Evolutionary conservation across 2,888 invertebrate species (phyloP).

Genomic region (Autographa gamma): DNA sequence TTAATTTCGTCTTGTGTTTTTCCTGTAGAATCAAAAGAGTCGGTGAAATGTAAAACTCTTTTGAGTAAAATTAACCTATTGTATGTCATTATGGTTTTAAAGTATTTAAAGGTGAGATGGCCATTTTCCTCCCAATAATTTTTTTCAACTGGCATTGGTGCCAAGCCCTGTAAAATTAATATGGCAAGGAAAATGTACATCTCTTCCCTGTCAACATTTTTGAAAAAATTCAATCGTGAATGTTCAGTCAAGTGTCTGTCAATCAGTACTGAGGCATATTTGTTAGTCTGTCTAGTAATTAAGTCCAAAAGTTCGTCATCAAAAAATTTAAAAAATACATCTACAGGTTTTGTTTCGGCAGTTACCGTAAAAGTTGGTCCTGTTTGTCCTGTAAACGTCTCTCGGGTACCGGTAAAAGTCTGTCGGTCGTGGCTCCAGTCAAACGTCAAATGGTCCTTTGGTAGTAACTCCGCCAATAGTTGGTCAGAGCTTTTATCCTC

Average conservation of each 20-base stretch:
- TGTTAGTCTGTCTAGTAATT: conserved; percentile 26
- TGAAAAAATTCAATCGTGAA: conserved; percentile 11
- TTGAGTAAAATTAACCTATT: conserved; percentile 33
- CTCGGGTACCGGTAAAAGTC: conserved; percentile 14
- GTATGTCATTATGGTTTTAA: conserved; percentile 29
- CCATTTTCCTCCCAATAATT: conserved; percentile 26
- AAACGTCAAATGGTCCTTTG: conserved; percentile 30
- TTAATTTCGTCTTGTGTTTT: conserved; percentile 20
- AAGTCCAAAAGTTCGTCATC: conserved; percentile 19
- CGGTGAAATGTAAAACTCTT: conserved; percentile 23
- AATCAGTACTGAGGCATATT: conserved; percentile 13
- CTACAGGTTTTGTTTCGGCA: conserved; percentile 13
- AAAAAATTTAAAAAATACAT: conserved; percentile 21
- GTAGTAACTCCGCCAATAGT: conserved; percentile 11
- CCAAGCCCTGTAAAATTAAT: conserved; percentile 25
- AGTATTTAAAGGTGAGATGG: conserved; percentile 34
- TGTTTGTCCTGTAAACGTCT: conserved; percentile 16
- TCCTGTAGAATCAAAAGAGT: conserved; percentile 12
- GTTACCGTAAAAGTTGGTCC: conserved; percentile 23
- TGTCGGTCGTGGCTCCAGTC: conserved; percentile 21
- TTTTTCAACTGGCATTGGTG: conserved; percentile 20
- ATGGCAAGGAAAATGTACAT: conserved; percentile 22
- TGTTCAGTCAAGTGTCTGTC: conserved; percentile 13
- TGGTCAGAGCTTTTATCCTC: conserved; percentile 27
- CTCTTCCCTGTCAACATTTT: conserved; percentile 20